Conservation (phyloP, 2,888 invertebrate species). For the Chloroclystis v-ata region DNA sequence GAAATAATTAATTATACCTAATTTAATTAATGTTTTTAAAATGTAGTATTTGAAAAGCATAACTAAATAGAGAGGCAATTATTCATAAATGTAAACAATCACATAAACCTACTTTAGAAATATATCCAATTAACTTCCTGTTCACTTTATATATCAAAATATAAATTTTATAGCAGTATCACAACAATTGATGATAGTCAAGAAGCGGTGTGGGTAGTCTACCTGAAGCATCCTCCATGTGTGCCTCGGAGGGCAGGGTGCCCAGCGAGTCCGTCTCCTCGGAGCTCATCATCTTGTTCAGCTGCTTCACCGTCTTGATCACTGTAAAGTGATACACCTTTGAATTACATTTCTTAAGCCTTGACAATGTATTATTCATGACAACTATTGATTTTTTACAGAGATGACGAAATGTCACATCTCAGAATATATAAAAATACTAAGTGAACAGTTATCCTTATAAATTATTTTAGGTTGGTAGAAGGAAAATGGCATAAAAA, state of each 20-base stretch:
- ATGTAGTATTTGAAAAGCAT: too few relatives aligned
- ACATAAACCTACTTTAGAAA: too few relatives aligned
- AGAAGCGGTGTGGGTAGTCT: neutral
- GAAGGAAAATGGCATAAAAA: neutral
- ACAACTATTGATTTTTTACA: neutral
- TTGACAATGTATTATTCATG: neutral
- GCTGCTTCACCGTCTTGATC: constrained; percentile 12
- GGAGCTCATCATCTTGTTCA: constrained; percentile 54
- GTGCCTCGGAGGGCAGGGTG: constrained; percentile 59
- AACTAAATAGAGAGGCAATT: too few relatives aligned
- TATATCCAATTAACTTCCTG: too few relatives aligned
- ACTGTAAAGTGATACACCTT: constrained; percentile 17
- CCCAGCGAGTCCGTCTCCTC: constrained; percentile 64
- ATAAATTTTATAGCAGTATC: too few relatives aligned
- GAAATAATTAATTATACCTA: too few relatives aligned
- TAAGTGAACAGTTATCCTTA: neutral
- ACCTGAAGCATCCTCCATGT: constrained; percentile 64
- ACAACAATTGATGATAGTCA: too few relatives aligned
- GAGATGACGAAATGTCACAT: too few relatives aligned
- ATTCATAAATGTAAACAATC: too few relatives aligned
- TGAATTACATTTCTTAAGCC: constrained; percentile 1
- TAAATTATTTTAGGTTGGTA: neutral
- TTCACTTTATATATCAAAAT: too few relatives aligned
- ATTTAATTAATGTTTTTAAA: too few relatives aligned
- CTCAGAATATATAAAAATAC: too few relatives aligned